Base-by-base conservation (phyloP, 2,888 invertebrate genomes). In the Philhelius pedissequus region DNA sequence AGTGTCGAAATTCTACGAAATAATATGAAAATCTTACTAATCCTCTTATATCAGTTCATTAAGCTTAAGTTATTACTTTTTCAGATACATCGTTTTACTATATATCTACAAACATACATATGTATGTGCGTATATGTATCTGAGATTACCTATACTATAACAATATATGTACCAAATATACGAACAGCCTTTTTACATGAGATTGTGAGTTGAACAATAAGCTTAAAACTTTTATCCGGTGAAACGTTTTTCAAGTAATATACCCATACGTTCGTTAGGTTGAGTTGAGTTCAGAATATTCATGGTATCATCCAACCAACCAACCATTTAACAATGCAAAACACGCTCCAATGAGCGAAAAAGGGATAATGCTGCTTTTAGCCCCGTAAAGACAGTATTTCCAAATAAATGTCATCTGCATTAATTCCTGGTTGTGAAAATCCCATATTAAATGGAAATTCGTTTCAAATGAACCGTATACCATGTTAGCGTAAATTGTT, bases 401-500 rank as follows among this genome's bases (percentile, higher is more conserved):
- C 48, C 64, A 30, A 64, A 64, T 64, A 64, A 64, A 64, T 64
- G 64, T 64, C 64, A 64, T 64, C 64, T 64, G 64, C 45, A 64
- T 64, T 64, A 64, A 64, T 45, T 64, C 20, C 45, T 32, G 64
- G 64, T 48, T 64, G 64, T 32, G 64, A 48, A 64, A 64, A 64
- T 64, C 64, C 27, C n/a, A 32, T 48, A 48, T 45, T 48, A 64
- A 45, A 64, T 64, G 45, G 30, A 32, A 62, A 54, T 27, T 43
- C 27, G 43, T 43, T 43, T 18, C 43, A 27, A 62, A 62, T 62
- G 62, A 62, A 43, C 18, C 27, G 22, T 22, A 22, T 13, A 45
- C 4, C 7, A 20, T 13, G 48, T 22, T n/a, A 13, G 22, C 7
- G 48, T 48, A 3, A 22, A 48, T n/a, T 48, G 3, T 25, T 13